Percentiles rank a stretch among this genome's conserved stretches.
phyloP scores from a whole-genome alignment of 1,140 invertebrate species.

The Phortica variegata region DNA sequence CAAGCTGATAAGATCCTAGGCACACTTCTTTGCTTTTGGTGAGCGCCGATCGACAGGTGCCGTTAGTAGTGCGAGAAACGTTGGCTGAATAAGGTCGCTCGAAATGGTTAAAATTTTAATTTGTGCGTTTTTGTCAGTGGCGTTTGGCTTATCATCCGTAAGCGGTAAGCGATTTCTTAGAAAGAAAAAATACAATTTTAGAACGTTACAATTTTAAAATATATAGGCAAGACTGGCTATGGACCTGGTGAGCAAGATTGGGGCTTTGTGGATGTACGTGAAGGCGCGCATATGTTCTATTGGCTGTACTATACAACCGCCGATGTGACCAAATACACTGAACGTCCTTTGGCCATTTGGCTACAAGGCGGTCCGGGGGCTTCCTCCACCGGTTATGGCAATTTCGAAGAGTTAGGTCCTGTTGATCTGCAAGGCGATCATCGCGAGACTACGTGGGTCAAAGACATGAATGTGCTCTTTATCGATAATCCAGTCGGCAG shows the following conservation, averaged over 20 bases:
- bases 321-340: constrained; percentile 60
- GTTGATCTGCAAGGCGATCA: constrained; percentile 65
- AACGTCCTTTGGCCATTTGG: constrained; percentile 75
- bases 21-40: too few relatives aligned
- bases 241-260: constrained; percentile 68
- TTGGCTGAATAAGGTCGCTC: too few relatives aligned
- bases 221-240: constrained; percentile 56
- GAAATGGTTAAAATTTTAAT: constrained; percentile 17
- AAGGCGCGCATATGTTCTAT: constrained; percentile 78
- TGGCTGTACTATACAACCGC: constrained; percentile 77
- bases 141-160: constrained; percentile 9
- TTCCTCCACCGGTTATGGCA: constrained; percentile 76
- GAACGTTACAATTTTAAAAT: not conserved
- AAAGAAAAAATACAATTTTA: not conserved
- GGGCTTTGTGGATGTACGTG: constrained; percentile 68
- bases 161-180: constrained; percentile 17
- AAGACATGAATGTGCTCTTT: constrained; percentile 78
- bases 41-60: too few relatives aligned
- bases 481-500: constrained; percentile 87
- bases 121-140: constrained; percentile 16
- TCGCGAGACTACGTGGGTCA: constrained; percentile 75
- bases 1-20: too few relatives aligned
- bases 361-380: constrained; percentile 75
- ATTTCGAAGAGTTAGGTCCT: constrained; percentile 77
- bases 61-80: too few relatives aligned